Conservation (phyloP, 2,888 invertebrate species). For the Pristionchus maxplancki region DNA sequence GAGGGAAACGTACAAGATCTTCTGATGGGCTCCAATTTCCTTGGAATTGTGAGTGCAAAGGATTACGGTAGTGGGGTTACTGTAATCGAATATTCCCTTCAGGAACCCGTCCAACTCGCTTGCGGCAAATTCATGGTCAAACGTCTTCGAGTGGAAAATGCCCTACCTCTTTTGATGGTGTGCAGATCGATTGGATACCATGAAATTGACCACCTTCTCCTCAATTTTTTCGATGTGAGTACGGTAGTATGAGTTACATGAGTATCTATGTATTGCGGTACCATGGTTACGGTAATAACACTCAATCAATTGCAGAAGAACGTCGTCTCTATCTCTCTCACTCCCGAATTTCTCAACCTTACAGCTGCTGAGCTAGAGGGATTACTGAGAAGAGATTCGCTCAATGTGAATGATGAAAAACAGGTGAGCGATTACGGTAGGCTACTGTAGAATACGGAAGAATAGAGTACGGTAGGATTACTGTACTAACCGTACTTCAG, state of each 20-base stretch:
- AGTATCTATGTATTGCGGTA: too few species aligned
- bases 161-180: slow-evolving; percentile 58
- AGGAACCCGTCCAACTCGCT: slow-evolving; percentile 86
- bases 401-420: slow-evolving; percentile 87
- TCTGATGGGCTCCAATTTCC: slow-evolving; percentile 86
- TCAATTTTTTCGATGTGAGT: background rate
- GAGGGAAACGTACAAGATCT: slow-evolving; percentile 86
- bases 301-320: slow-evolving; percentile 83
- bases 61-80: slow-evolving; percentile 80
- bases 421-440: slow-evolving; percentile 80
- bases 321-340: slow-evolving; percentile 86
- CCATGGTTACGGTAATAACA: background rate
- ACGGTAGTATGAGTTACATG: background rate
- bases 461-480: background rate
- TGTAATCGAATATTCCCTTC: slow-evolving; percentile 70
- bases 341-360: slow-evolving; percentile 85
- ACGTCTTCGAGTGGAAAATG: slow-evolving; percentile 62
- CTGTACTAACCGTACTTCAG: slow-evolving; percentile 70
- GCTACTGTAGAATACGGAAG: background rate
- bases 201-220: background rate
- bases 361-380: slow-evolving; percentile 70
- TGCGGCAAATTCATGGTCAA: slow-evolving; percentile 88
- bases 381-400: slow-evolving; percentile 86
- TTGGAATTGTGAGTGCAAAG: slow-evolving; percentile 54
- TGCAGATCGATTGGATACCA: slow-evolving; percentile 54